Percentiles rank a stretch among this genome's conserved stretches.
phyloP scores from a whole-genome alignment of 2,888 invertebrate genomes.

The Hetaerina titia region DNA sequence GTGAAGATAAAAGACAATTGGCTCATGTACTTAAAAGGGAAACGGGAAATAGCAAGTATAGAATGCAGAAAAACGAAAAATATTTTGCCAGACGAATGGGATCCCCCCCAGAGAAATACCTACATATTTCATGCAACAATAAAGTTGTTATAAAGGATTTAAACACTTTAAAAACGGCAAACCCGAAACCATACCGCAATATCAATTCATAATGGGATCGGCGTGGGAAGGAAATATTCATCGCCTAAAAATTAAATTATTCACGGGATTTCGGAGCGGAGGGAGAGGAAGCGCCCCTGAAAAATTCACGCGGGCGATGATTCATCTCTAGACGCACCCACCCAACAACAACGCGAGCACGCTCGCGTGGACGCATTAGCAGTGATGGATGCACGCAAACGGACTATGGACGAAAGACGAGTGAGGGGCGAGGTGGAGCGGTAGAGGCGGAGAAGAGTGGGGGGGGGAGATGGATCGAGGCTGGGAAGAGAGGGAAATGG shows the following conservation, averaged over 20 bases:
- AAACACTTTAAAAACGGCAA: not conserved
- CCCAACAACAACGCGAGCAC: not conserved
- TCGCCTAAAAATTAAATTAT: not conserved
- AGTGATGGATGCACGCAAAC: not conserved
- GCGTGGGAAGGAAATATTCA: not conserved
- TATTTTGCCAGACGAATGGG: not conserved
- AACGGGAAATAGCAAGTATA: not conserved
- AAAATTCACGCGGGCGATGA: constrained; percentile 7
- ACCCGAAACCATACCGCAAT: not conserved
- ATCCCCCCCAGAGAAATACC: not conserved
- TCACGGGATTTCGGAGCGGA: not conserved
- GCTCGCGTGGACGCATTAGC: not conserved
- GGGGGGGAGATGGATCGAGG: not conserved
- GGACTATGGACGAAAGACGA: not conserved
- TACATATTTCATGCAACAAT: not conserved
- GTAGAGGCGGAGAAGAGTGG: not conserved
- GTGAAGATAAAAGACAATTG: not conserved
- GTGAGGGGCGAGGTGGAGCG: not conserved
- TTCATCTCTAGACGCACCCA: not conserved
- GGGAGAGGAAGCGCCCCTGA: not conserved
- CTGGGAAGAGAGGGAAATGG: too few relatives aligned
- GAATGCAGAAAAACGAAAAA: not conserved
- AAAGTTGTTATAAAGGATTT: not conserved
- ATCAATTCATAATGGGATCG: not conserved
- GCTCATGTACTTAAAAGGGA: not conserved